Conservation (phyloP, 37 sponge, comb jelly and placozoan genomes). For the Crambe crambe region DNA sequence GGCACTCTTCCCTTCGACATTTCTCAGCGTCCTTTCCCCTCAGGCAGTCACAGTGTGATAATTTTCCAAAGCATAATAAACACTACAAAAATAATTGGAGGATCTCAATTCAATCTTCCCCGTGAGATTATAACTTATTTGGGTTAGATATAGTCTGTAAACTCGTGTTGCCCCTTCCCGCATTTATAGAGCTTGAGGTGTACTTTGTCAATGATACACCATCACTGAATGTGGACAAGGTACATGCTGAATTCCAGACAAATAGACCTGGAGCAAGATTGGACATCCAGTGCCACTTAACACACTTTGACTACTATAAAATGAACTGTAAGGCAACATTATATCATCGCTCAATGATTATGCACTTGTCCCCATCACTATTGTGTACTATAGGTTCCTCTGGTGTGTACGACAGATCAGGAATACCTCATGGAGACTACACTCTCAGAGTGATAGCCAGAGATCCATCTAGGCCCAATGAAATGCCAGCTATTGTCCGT, state of each 20-base stretch:
- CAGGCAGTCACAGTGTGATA: background rate
- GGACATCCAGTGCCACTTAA: conserved; percentile 2
- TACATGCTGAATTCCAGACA: background rate
- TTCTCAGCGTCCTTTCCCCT: background rate
- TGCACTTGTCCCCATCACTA: background rate
- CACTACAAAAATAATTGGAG: background rate
- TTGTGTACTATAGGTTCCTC: background rate
- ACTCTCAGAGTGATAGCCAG: conserved; percentile 6
- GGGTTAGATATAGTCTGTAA: no score
- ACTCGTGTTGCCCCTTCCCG: no score
- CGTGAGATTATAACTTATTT: background rate
- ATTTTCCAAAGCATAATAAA: background rate
- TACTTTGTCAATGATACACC: conserved; percentile 17
- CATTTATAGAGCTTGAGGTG: background rate
- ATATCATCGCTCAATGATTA: background rate
- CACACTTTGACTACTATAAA: background rate
- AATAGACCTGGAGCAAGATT: background rate
- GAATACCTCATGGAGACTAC: conserved; percentile 4
- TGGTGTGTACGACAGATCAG: conserved; percentile 1
- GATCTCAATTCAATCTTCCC: background rate
- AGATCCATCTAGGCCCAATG: conserved; percentile 9
- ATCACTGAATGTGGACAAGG: background rate
- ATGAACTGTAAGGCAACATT: conserved; percentile 11
- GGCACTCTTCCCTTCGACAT: background rate
- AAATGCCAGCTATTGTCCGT: background rate